Conservation (phyloP, 2,888 invertebrate genomes). For the Zygaena filipendulae region DNA sequence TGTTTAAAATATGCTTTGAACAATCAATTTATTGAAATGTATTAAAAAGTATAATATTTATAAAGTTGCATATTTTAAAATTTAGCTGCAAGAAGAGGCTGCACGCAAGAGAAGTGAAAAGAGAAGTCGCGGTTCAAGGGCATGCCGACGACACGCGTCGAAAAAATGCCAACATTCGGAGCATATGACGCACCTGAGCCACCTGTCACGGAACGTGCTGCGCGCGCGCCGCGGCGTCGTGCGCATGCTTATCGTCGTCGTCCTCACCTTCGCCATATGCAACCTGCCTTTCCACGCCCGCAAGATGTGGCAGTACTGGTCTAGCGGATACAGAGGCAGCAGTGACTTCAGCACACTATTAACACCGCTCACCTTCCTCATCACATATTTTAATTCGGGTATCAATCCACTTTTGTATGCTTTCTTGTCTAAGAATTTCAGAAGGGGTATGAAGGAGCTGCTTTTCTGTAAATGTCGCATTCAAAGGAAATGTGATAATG, state of each 20-base stretch:
- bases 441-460: constrained; percentile 86
- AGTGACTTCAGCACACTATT: constrained; percentile 81
- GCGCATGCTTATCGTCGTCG: constrained; percentile 89
- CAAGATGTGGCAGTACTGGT: constrained; percentile 90
- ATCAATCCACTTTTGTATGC: constrained; percentile 93
- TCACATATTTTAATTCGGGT: constrained; percentile 90
- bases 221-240: constrained; percentile 87
- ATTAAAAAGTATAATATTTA: too few relatives aligned
- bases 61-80: too few relatives aligned
- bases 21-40: too few relatives aligned
- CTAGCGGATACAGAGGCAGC: constrained; percentile 74
- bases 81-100: too few relatives aligned
- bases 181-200: constrained; percentile 72
- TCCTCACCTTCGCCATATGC: constrained; percentile 88
- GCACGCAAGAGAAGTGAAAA: constrained; percentile 20
- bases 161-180: constrained; percentile 50
- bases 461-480: constrained; percentile 69
- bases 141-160: constrained; percentile 41
- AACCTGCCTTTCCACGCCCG: constrained; percentile 91
- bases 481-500: constrained; percentile 48
- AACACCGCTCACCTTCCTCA: constrained; percentile 87
- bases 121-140: constrained; percentile 39
- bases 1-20: too few relatives aligned
- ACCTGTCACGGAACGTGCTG: constrained; percentile 79
- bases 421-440: constrained; percentile 83